Conservation (phyloP, 2,113 vertebrate genomes). For the Meles meles region DNA sequence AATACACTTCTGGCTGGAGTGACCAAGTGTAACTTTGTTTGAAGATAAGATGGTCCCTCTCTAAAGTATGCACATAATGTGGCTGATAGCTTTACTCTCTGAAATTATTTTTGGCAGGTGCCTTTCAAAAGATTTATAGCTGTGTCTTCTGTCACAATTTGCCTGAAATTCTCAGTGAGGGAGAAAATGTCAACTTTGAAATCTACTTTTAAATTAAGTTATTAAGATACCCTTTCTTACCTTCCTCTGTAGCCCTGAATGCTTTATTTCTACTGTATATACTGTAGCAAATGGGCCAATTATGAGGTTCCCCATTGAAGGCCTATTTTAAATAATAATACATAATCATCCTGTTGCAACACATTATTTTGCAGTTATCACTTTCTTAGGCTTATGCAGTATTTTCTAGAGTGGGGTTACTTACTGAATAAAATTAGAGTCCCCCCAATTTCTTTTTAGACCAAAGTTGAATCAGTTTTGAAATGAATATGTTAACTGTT, state of each 20-base stretch:
- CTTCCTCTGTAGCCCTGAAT: background rate
- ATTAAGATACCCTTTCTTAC: background rate
- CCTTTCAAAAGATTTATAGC: background rate
- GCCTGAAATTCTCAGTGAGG: background rate
- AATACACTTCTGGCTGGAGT: background rate
- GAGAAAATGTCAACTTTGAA: slow-evolving; percentile 18
- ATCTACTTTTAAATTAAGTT: slow-evolving; percentile 47
- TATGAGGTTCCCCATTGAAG: slow-evolving; percentile 16
- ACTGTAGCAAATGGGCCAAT: background rate
- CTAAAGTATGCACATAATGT: background rate
- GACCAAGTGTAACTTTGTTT: background rate
- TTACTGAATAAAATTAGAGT: slow-evolving; percentile 33
- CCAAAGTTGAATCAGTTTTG: background rate
- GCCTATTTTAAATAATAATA: slow-evolving; percentile 26
- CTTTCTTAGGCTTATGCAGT: background rate
- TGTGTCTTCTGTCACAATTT: slow-evolving; percentile 15
- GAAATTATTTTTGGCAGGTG: slow-evolving; percentile 24
- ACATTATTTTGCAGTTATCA: background rate
- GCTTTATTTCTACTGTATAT: background rate
- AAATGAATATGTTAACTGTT: background rate
- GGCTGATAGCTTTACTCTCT: background rate
- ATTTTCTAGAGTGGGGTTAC: background rate
- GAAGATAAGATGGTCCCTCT: background rate
- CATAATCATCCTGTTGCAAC: background rate
- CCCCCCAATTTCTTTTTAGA: background rate